These are phyloP conservation scores for Gyps fulvus DNA, from an alignment of 2,113 vertebrate species.

Conservation along the genomic window DNA sequence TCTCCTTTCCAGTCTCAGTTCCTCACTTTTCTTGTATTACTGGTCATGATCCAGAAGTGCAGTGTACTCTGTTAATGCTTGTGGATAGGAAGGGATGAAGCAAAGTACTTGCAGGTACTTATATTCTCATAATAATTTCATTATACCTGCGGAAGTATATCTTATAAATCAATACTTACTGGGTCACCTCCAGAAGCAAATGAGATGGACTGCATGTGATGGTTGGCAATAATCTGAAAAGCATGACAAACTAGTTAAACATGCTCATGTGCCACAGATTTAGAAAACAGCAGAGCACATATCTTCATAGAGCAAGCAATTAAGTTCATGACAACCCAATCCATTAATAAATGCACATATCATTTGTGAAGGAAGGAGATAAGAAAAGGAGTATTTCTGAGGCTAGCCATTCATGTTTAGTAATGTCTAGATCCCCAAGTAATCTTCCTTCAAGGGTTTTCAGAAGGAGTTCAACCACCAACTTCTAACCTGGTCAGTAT, in stretches of 20 bases:
- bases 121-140: neutral
- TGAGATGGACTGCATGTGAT: conserved; percentile 93
- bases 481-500: neutral
- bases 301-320: neutral
- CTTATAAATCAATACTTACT: conserved; percentile 77
- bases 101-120: neutral
- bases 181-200: conserved; percentile 94
- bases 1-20: neutral
- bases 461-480: neutral
- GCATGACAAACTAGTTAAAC: conserved; percentile 52
- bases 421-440: neutral
- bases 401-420: neutral
- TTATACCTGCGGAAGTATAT: neutral
- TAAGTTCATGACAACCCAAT: neutral
- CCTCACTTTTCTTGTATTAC: neutral
- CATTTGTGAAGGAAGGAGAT: neutral
- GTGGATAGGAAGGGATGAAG: neutral
- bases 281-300: neutral
- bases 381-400: neutral
- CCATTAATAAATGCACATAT: neutral
- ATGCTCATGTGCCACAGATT: neutral
- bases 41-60: neutral
- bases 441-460: neutral
- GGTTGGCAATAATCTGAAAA: conserved; percentile 88
- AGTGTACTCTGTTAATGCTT: neutral